phyloP scores from a whole-genome alignment of 2,888 invertebrate genomes.

The Drosophila buzzatii region DNA sequence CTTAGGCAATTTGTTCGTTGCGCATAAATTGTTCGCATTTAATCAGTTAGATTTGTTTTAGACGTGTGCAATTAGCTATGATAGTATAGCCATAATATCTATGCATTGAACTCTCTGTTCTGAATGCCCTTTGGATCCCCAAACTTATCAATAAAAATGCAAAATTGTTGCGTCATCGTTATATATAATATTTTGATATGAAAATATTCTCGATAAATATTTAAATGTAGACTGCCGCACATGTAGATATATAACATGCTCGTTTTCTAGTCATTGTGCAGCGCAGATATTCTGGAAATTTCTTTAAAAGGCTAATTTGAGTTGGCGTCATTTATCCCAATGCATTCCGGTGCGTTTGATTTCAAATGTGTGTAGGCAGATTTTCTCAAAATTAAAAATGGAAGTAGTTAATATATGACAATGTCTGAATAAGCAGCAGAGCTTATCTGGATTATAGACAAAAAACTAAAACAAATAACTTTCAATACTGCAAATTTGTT shows the following conservation, averaged over 20 bases:
- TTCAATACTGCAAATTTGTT: too few species aligned
- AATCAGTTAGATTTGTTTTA: not conserved
- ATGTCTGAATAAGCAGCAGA: too few species aligned
- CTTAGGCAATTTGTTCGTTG: not conserved
- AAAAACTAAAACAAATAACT: too few species aligned
- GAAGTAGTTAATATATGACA: too few species aligned
- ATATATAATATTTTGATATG: constrained; percentile 1
- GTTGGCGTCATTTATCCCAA: too few species aligned
- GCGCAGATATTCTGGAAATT: not conserved
- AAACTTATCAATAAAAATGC: not conserved
- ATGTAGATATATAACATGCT: not conserved
- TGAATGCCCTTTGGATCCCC: constrained; percentile 1
- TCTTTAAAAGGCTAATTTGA: too few species aligned
- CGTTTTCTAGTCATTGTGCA: not conserved
- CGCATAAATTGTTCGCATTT: constrained; percentile 5
- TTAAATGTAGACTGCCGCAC: not conserved
- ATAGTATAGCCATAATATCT: constrained; percentile 1
- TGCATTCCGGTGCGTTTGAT: too few species aligned
- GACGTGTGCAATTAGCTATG: constrained; percentile 1
- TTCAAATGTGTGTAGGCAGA: too few species aligned
- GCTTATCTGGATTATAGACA: too few species aligned
- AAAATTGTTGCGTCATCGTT: not conserved
- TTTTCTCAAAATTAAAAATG: too few species aligned
- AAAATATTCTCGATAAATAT: not conserved
- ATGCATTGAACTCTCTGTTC: not conserved